phyloP scores from a whole-genome alignment of 2,888 invertebrate species.

The Phania funesta region DNA sequence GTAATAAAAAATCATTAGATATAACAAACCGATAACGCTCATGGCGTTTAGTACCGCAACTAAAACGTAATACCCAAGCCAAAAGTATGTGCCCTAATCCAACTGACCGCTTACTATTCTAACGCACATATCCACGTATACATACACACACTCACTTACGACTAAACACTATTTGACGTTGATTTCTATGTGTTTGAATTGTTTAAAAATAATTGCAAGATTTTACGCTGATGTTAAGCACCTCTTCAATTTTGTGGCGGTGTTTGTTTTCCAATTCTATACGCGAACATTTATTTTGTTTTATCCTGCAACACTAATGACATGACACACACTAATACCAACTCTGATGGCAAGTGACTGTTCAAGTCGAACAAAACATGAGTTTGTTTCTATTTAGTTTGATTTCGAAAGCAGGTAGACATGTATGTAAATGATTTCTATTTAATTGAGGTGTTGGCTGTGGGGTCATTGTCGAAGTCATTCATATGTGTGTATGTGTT shows the following conservation, averaged over 20 bases:
- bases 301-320: background rate
- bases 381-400: constrained; percentile 2
- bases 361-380: background rate
- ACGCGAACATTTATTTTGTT: background rate
- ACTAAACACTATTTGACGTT: background rate
- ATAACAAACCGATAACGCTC: no score
- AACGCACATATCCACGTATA: background rate
- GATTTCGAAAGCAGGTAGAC: background rate
- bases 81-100: background rate
- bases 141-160: background rate
- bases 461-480: background rate
- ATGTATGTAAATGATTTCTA: constrained; percentile 28
- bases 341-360: background rate
- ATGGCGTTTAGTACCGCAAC: background rate
- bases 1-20: no score
- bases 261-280: background rate
- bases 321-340: no score
- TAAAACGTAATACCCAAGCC: background rate
- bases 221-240: constrained; percentile 8
- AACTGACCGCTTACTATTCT: background rate
- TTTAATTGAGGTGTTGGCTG: constrained; percentile 1
- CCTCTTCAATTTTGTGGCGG: background rate
- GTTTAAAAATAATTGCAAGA: constrained; percentile 2
- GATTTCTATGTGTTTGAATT: constrained; percentile 34
- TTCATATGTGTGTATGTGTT: constrained; percentile 9